Percentiles rank a stretch among this genome's conserved stretches.
phyloP scores from a whole-genome alignment of 2,113 vertebrate genomes.

The Arothron firmamentum region DNA sequence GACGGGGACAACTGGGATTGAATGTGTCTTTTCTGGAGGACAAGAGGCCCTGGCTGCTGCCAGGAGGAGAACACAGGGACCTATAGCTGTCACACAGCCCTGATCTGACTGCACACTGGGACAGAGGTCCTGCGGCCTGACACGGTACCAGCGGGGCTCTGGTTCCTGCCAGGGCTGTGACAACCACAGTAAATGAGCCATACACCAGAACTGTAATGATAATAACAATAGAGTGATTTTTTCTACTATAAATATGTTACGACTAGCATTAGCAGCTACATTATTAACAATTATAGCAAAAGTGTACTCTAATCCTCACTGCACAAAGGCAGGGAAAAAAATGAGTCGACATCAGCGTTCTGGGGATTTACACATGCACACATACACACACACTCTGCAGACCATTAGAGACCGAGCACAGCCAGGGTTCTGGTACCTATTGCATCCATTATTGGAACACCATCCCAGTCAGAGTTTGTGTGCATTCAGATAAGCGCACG shows the following conservation, averaged over 20 bases:
- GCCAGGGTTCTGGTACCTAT: conserved; percentile 32
- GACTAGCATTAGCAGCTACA: no score
- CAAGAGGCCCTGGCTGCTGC: conserved; percentile 25
- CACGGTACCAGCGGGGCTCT: conserved; percentile 40
- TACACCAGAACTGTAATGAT: conserved; percentile 10
- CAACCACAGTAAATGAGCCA: conserved; percentile 31
- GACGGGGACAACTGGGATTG: conserved; percentile 29
- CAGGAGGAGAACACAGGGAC: conserved; percentile 16
- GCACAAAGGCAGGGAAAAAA: conserved; percentile 31
- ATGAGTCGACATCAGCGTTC: conserved; percentile 24
- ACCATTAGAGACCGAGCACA: conserved; percentile 51
- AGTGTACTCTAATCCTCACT: conserved; percentile 2
- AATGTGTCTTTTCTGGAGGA: conserved; percentile 24
- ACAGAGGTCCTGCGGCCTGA: conserved; percentile 31
- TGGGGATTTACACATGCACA: conserved; percentile 10
- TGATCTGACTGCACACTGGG: conserved; percentile 35
- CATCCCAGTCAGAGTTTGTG: conserved; percentile 1
- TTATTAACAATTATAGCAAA: no score
- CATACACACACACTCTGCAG: conserved; percentile 18
- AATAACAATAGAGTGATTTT: neutral
- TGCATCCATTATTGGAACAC: conserved; percentile 48
- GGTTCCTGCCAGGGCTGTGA: conserved; percentile 37
- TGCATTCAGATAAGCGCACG: neutral
- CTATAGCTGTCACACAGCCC: conserved; percentile 45
- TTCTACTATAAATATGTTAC: neutral